A percentile compares a stretch with the other conserved stretches of the same genome.
Evolutionary conservation across 2,797 vertebrate genomes (phyloP).

Genomic region (Diplodus sargus): DNA sequence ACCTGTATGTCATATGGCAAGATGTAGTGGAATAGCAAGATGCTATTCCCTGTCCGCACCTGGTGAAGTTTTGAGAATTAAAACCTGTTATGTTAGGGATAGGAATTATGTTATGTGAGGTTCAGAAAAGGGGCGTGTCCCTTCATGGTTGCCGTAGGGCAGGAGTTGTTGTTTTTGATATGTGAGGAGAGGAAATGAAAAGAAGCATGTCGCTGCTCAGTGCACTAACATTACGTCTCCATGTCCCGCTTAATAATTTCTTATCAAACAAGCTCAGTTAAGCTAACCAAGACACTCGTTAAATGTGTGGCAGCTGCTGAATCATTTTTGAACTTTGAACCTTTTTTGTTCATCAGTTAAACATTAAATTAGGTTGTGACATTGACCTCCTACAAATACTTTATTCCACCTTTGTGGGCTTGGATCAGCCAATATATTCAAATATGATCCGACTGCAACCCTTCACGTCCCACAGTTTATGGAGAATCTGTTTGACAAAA

Average conservation of each 20-base stretch:
- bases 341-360: constrained; percentile 14
- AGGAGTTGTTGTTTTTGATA: too few relatives aligned
- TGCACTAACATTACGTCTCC: too few relatives aligned
- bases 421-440: constrained; percentile 17
- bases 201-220: too few relatives aligned
- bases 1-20: constrained; percentile 32
- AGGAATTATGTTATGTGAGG: too few relatives aligned
- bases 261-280: too few relatives aligned
- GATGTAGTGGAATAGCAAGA: constrained; percentile 18
- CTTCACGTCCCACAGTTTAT: constrained; percentile 6
- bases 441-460: neutral
- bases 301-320: neutral
- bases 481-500: constrained; percentile 25
- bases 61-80: neutral
- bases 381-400: neutral
- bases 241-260: too few relatives aligned
- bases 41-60: neutral
- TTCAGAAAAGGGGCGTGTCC: too few relatives aligned
- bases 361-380: constrained; percentile 12
- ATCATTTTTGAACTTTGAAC: constrained; percentile 6
- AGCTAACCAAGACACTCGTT: too few relatives aligned
- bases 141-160: too few relatives aligned
- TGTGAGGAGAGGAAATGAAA: too few relatives aligned
- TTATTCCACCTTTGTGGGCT: neutral
- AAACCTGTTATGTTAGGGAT: neutral